phyloP scores from a whole-genome alignment of 1,140 invertebrate species.

The Sycophila sp. region DNA sequence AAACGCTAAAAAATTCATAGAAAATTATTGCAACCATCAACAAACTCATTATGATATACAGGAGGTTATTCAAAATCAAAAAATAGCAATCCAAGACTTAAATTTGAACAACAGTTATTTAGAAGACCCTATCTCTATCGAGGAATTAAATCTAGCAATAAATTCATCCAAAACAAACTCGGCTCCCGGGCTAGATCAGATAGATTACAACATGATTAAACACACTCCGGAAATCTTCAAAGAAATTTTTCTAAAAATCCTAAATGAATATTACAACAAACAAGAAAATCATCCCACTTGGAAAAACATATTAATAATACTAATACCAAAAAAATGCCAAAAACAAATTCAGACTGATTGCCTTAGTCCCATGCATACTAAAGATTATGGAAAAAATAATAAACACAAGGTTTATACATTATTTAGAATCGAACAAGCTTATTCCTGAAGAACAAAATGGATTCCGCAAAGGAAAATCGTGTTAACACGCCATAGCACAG shows the following conservation, averaged over 20 bases:
- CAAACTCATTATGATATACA: too few relatives aligned
- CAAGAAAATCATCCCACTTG: too few relatives aligned
- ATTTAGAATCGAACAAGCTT: conserved; percentile 4
- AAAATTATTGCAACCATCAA: too few relatives aligned
- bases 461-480: conserved; percentile 32
- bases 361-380: conserved; percentile 20
- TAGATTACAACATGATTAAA: not conserved
- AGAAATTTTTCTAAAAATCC: not conserved
- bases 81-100: not conserved
- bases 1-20: too few relatives aligned
- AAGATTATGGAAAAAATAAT: conserved; percentile 27
- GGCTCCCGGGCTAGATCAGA: not conserved
- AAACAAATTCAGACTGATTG: conserved; percentile 24
- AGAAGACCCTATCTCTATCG: not conserved
- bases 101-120: not conserved
- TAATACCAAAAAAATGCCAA: conserved; percentile 29
- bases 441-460: conserved; percentile 23
- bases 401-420: not conserved
- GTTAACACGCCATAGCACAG: not conserved
- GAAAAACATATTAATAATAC: conserved; percentile 17
- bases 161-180: not conserved
- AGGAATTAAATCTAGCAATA: not conserved
- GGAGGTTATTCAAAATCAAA: too few relatives aligned
- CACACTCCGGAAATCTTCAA: not conserved
- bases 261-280: too few relatives aligned